Base-by-base conservation (phyloP, 2,797 vertebrate genomes). In the Pempheris klunzingeri region DNA sequence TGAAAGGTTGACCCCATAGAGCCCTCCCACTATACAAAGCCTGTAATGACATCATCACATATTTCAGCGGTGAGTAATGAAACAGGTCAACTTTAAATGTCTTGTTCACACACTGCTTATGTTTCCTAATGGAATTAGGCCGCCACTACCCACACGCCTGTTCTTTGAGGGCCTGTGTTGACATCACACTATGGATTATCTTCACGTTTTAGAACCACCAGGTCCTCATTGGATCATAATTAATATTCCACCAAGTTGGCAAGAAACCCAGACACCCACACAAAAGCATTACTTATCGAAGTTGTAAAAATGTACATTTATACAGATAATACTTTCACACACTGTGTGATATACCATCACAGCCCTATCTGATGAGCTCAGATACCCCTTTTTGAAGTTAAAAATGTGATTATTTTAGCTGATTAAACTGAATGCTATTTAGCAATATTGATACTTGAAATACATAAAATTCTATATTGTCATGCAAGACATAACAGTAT, bases 31-130 rank as follows among this genome's bases (percentile, higher is more conserved):
- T 81, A 89, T 60, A 88, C 87, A 92, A 88, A 90, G 80, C 82
- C 76, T 70, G 59, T 15, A 43, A 88, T 93, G 93, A 93, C 93
- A 92, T 94, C 89, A 92, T 67, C 84, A 82, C 89, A 93, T 93
- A 90, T 86, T 90, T 92, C 50, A 82, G 85, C 70, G 63, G 77
- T 93, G 93, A 95, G 88, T 91, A 90, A 92, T 83, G 84, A 90
- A 85, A 61, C 67, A 81, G 67, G 78, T 88, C 81, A 66, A 88
- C 84, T 86, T 88, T 78, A 81, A 88, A 93, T 87, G 89, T 93
- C 85, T 93, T 83, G 86, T 95, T 95, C 92, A 93, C 86, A 90
- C 87, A 88, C 80, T 84, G 82, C 87, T 90, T 92, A 89, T 87
- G 85, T 86, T 85, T 79, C 46, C 73, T 85, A 76, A 90, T 87